Evolutionary conservation across 2,888 invertebrate genomes (phyloP).

Genomic region (Tetragonisca angustula): DNA sequence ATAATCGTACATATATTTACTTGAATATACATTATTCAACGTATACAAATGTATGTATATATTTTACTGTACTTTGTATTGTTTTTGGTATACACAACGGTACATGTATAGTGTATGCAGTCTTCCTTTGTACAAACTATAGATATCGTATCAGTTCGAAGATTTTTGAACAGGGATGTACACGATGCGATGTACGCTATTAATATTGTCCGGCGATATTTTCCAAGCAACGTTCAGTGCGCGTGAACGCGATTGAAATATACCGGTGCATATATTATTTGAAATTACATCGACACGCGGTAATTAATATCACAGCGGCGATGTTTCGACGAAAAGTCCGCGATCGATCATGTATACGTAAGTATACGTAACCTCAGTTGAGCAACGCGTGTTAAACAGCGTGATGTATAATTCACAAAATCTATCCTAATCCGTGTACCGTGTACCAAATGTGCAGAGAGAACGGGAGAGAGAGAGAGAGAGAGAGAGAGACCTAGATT

Average conservation of each 20-base stretch:
- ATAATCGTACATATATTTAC: no score
- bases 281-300: not conserved
- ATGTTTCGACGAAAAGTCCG: not conserved
- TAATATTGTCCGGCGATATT: not conserved
- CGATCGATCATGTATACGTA: not conserved
- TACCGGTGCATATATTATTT: not conserved
- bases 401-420: conserved; percentile 4
- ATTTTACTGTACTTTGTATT: no score
- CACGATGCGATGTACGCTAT: not conserved
- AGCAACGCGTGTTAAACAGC: not conserved
- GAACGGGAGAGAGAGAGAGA: not conserved
- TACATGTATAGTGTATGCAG: no score
- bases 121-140: no score
- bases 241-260: not conserved
- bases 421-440: no score
- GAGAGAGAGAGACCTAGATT: conserved; percentile 11
- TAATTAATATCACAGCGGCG: not conserved
- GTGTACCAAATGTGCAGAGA: no score
- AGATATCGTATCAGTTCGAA: no score
- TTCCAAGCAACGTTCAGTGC: not conserved
- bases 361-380: not conserved
- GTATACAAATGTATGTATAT: no score
- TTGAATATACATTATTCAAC: no score
- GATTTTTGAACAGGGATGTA: not conserved
- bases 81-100: no score